phyloP scores from a whole-genome alignment of 2,797 vertebrate species.

The Tapirus indicus region DNA sequence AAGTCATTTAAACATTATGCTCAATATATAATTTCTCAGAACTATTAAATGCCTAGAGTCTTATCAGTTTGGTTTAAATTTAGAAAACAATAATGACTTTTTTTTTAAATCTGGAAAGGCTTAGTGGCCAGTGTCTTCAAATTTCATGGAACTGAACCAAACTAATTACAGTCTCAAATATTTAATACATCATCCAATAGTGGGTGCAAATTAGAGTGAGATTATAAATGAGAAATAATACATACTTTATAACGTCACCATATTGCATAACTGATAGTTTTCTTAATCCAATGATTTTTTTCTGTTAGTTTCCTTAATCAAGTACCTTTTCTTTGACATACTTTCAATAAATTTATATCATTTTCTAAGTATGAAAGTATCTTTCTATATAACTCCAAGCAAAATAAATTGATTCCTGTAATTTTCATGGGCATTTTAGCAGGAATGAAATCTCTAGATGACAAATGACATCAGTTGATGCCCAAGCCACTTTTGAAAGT shows the following conservation, averaged over 20 bases:
- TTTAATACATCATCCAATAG: not conserved
- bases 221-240: not conserved
- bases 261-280: not conserved
- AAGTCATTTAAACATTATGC: not conserved
- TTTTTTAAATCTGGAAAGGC: not conserved
- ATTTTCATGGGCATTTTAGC: constrained; percentile 52
- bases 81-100: not conserved
- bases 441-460: constrained; percentile 14
- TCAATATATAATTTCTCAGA: not conserved
- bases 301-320: not conserved
- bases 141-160: not conserved
- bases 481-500: constrained; percentile 40
- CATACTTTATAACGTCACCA: not conserved
- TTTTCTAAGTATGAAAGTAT: constrained; percentile 21
- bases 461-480: constrained; percentile 30
- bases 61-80: not conserved
- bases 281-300: not conserved
- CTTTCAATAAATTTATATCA: not conserved
- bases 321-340: not conserved
- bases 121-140: not conserved
- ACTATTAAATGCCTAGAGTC: not conserved
- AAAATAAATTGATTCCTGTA: constrained; percentile 44
- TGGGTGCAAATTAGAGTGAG: not conserved
- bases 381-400: not conserved
- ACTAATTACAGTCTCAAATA: not conserved